phyloP scores from a whole-genome alignment of 2,113 vertebrate species.

The Gambusia affinis region DNA sequence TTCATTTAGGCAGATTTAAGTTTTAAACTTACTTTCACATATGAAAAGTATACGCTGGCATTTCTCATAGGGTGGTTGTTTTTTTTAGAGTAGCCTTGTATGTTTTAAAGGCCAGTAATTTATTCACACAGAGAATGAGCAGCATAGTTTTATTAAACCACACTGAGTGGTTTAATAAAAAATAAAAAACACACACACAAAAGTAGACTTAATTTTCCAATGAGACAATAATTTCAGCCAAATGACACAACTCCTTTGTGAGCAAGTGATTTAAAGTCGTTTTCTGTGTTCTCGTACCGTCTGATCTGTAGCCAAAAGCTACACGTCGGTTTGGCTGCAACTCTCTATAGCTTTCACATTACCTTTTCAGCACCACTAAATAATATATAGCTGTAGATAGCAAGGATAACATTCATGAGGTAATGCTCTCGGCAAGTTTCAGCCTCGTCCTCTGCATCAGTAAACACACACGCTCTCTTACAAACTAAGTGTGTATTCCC shows the following conservation, averaged over 20 bases:
- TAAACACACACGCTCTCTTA: constrained; percentile 3
- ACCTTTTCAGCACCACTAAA: constrained; percentile 18
- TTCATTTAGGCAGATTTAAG: too few species aligned
- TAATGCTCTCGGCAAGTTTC: neutral
- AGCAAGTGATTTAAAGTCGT: neutral
- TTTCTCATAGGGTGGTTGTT: too few species aligned
- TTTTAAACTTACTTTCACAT: too few species aligned
- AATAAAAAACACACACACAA: neutral
- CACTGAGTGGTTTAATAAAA: neutral
- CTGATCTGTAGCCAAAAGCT: constrained; percentile 4
- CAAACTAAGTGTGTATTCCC: constrained; percentile 5
- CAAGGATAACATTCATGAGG: neutral
- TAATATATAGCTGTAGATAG: constrained; percentile 1
- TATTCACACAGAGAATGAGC: too few species aligned
- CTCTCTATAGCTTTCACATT: constrained; percentile 16
- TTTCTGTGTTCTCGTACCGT: neutral
- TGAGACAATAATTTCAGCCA: neutral
- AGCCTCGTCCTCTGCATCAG: constrained; percentile 7
- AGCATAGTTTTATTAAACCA: too few species aligned
- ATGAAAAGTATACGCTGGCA: too few species aligned
- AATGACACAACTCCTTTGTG: neutral
- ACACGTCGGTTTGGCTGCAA: neutral
- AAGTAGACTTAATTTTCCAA: neutral
- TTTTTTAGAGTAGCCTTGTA: too few species aligned
- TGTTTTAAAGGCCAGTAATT: too few species aligned